These are phyloP conservation scores for Calyptomena viridis DNA, from an alignment of 2,113 vertebrate species.

Conservation along the genomic window DNA sequence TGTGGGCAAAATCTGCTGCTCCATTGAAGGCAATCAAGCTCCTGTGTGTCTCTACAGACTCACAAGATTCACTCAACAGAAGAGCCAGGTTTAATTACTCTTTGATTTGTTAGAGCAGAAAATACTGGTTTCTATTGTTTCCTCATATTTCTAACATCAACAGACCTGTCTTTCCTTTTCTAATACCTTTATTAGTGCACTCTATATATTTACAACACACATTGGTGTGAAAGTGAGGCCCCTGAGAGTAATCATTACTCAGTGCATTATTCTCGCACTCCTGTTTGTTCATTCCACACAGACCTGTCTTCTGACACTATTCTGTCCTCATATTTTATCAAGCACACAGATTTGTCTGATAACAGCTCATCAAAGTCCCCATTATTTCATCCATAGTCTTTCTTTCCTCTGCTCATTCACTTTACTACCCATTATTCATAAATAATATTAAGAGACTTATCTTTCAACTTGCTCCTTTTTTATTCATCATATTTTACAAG, in stretches of 20 bases:
- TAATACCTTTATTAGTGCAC: constrained; percentile 29
- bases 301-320: constrained; percentile 44
- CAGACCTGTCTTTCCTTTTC: constrained; percentile 22
- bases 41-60: constrained; percentile 11
- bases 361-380: constrained; percentile 72
- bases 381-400: constrained; percentile 66
- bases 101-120: constrained; percentile 56
- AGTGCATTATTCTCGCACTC: neutral
- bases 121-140: constrained; percentile 25
- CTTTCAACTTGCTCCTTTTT: constrained; percentile 58
- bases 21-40: neutral
- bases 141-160: constrained; percentile 23
- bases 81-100: constrained; percentile 29
- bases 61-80: neutral
- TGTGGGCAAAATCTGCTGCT: neutral
- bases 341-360: constrained; percentile 58
- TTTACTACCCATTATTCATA: constrained; percentile 70
- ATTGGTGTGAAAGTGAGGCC: neutral
- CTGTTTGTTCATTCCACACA: constrained; percentile 55
- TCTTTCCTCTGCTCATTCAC: constrained; percentile 54
- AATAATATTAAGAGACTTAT: constrained; percentile 64
- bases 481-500: constrained; percentile 68
- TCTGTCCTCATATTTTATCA: constrained; percentile 65
- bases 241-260: constrained; percentile 36
- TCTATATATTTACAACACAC: constrained; percentile 47